These are phyloP conservation scores for Tragulus kanchil DNA, from an alignment of 2,113 vertebrate species.

Conservation along the genomic window DNA sequence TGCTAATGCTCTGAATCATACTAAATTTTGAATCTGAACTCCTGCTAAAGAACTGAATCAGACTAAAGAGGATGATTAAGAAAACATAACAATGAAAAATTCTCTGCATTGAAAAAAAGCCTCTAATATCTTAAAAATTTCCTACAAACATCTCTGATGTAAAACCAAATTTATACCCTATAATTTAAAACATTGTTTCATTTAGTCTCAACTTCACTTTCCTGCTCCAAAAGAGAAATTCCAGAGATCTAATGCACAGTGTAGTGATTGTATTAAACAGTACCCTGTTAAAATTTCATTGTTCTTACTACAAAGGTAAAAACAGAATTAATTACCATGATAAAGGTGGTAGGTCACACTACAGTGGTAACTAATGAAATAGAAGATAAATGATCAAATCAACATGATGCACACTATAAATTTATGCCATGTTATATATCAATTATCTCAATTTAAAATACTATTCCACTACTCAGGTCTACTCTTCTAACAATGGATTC, in stretches of 20 bases:
- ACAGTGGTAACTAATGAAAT: neutral
- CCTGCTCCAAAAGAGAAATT: neutral
- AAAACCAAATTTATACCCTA: neutral
- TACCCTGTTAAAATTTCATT: neutral
- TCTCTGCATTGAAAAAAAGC: neutral
- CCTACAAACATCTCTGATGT: neutral
- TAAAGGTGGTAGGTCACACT: neutral
- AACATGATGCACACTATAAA: neutral
- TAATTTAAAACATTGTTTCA: neutral
- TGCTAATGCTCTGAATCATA: neutral
- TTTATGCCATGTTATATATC: neutral
- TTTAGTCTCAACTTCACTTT: neutral
- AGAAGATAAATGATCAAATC: neutral
- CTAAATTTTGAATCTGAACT: too few species aligned
- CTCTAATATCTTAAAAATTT: neutral
- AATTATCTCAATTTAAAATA: neutral
- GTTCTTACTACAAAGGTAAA: neutral
- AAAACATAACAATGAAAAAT: neutral
- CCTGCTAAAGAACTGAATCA: neutral
- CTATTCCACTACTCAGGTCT: neutral
- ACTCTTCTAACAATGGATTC: neutral
- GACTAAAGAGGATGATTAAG: neutral
- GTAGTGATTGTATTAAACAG: neutral
- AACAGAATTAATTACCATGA: neutral
- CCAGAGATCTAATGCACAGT: neutral